A percentile compares a stretch with the other conserved stretches of the same genome.
Conservation (phyloP, 2,888 invertebrate genomes). For the Tyria jacobaeae region DNA sequence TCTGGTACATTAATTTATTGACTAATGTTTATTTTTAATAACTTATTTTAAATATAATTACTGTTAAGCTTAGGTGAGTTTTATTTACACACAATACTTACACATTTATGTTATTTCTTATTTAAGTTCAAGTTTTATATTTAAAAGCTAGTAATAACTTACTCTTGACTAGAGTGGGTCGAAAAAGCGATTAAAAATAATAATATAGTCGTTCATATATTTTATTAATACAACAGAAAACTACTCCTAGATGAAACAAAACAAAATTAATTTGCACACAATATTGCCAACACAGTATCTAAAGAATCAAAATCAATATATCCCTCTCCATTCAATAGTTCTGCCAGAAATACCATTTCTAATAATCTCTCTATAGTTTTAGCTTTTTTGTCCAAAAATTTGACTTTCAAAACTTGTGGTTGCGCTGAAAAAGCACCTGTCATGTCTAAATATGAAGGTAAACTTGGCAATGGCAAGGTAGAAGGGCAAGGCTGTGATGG, state of each 20-base stretch:
- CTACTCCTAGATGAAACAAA: neutral
- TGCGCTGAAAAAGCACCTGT: constrained; percentile 16
- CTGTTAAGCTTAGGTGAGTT: neutral
- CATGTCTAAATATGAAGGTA: constrained; percentile 21
- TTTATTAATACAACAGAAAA: neutral
- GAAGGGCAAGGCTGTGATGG: constrained; percentile 23
- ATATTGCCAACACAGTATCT: constrained; percentile 24
- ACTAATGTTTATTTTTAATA: neutral
- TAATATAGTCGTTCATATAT: neutral
- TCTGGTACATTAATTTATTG: neutral
- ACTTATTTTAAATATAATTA: constrained; percentile 3
- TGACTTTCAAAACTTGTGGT: constrained; percentile 17
- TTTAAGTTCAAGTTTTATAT: too few relatives aligned
- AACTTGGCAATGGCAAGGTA: constrained; percentile 31
- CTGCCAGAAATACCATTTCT: constrained; percentile 29
- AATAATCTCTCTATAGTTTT: constrained; percentile 24
- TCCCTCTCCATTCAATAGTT: constrained; percentile 29
- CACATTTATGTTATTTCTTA: too few relatives aligned
- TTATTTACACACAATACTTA: neutral
- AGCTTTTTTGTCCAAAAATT: constrained; percentile 18
- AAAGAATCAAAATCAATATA: constrained; percentile 31
- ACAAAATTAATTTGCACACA: constrained; percentile 18
- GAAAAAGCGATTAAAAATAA: neutral
- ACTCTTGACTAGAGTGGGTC: too few relatives aligned
- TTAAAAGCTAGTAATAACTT: too few relatives aligned